phyloP scores from a whole-genome alignment of 35 echinoderm and acorn worm species.

The Antedon bifida region DNA sequence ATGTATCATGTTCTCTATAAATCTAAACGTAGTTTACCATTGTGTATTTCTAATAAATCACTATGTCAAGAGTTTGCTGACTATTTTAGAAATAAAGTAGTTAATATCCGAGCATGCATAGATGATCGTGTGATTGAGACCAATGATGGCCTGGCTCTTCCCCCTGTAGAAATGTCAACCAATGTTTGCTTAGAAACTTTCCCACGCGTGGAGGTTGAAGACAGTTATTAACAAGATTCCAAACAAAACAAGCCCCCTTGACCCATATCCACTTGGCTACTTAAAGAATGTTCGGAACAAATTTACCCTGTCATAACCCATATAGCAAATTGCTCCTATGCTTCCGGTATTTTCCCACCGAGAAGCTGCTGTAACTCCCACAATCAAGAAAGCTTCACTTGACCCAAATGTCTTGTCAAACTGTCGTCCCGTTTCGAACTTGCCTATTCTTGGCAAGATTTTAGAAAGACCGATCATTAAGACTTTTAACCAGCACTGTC shows the following conservation, averaged over 20 bases:
- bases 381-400: conserved; percentile 21
- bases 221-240: conserved; percentile 2
- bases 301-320: conserved; percentile 15
- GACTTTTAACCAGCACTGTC: not conserved
- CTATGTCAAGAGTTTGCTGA: not conserved
- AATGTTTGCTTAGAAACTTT: no score
- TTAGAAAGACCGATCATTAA: conserved; percentile 5
- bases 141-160: no score
- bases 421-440: conserved; percentile 43
- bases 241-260: conserved; percentile 17
- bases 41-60: not conserved
- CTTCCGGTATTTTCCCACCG: conserved; percentile 20
- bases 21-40: not conserved
- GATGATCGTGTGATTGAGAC: no score
- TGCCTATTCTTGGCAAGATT: conserved; percentile 5
- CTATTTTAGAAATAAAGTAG: not conserved
- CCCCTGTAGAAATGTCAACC: no score
- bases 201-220: no score
- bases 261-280: conserved; percentile 35
- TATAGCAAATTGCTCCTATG: conserved; percentile 34
- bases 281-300: conserved; percentile 14
- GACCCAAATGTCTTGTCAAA: conserved; percentile 15
- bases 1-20: not conserved
- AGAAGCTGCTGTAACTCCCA: conserved; percentile 21
- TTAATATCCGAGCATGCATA: not conserved